A percentile compares a stretch with the other conserved stretches of the same genome.
These are phyloP conservation scores for Amiota minor DNA, from an alignment of 2,888 invertebrate species.

Conservation along the genomic window DNA sequence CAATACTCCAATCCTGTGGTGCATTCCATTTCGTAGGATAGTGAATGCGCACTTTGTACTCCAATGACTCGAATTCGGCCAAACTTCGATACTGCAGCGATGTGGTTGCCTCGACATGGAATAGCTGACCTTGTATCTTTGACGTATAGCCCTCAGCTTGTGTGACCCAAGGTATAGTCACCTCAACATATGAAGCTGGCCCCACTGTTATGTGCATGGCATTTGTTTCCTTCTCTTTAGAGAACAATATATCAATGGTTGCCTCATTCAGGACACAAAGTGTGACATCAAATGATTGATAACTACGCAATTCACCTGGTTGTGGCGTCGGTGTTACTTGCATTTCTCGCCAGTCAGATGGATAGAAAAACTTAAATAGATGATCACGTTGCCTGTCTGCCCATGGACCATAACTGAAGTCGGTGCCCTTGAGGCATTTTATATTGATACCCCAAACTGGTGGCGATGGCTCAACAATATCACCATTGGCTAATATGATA, in stretches of 20 bases:
- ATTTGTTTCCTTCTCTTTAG: slow-evolving; percentile 93
- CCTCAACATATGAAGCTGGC: slow-evolving; percentile 95
- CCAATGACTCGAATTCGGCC: slow-evolving; percentile 94
- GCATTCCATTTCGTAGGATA: slow-evolving; percentile 97
- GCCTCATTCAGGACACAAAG: slow-evolving; percentile 93
- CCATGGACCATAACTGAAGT: slow-evolving; percentile 99
- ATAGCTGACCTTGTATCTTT: slow-evolving; percentile 92
- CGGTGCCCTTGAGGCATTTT: slow-evolving; percentile 92
- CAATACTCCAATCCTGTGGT: slow-evolving; percentile 94
- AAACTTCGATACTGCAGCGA: slow-evolving; percentile 94
- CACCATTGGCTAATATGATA: slow-evolving; percentile 91
- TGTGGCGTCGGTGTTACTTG: slow-evolving; percentile 86
- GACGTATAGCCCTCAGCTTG: slow-evolving; percentile 90
- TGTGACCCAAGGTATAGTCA: slow-evolving; percentile 96
- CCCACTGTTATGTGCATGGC: slow-evolving; percentile 96
- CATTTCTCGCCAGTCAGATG: slow-evolving; percentile 87
- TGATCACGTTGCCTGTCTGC: slow-evolving; percentile 97
- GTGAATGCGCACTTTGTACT: slow-evolving; percentile 85
- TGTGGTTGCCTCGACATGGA: slow-evolving; percentile 96
- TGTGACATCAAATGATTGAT: slow-evolving; percentile 93
- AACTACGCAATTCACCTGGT: slow-evolving; percentile 90
- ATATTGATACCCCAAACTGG: slow-evolving; percentile 97
- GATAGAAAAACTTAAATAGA: slow-evolving; percentile 96
- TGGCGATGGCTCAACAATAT: slow-evolving; percentile 92
- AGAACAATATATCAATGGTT: slow-evolving; percentile 96